Evolutionary conservation across 1,140 invertebrate genomes (phyloP), one percentile per base, ranked within the genome.

Genomic region (Contarinia nasturtii): DNA sequence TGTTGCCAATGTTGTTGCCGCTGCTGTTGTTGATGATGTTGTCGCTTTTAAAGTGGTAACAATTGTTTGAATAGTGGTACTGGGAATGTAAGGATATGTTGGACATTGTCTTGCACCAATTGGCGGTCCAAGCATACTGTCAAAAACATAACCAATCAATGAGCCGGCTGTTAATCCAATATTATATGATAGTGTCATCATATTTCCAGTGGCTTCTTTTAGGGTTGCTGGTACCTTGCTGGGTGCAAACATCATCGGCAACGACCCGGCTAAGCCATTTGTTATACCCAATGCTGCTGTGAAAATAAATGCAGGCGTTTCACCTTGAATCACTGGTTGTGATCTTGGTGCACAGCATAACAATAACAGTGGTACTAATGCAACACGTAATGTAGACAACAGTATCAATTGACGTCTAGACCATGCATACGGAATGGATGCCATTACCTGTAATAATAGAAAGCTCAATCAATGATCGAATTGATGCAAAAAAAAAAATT

Each of bases 131-230:
- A 88, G 61, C 58, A 79, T 73, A 2, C 74, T 73, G 55, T 90
- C 77, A 46, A 91, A 66, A 11, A 86, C 66, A 55, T 91, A 93
- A 1, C 86, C 86, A 40, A 86, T 73, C 1, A 85, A 61, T 1
- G 86, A 85, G 1, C 88, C 88, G 2, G 78, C 72, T 1, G 86
- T 81, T 21, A 92, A 67, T 1, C 88, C 87, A 37, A 85, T 73
- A 56, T 81, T 88, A 58, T 93, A 93, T 0, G 84, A 86, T 0
- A 92, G 57, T 0, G 86, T 92, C 87, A 93, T 93, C 53, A 92
- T 87, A 54, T 93, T 92, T 46, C 86, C 86, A 78, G 69, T 79
- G 1, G 86, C 67, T 65, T 87, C 83, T 45, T 79, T 71, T 49
- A 80, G 71, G n/a, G 81, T 74, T 47, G 81, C 79, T 1, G 77